Base-by-base conservation (phyloP, 1,140 invertebrate genomes). In the Dendroctonus valens region DNA sequence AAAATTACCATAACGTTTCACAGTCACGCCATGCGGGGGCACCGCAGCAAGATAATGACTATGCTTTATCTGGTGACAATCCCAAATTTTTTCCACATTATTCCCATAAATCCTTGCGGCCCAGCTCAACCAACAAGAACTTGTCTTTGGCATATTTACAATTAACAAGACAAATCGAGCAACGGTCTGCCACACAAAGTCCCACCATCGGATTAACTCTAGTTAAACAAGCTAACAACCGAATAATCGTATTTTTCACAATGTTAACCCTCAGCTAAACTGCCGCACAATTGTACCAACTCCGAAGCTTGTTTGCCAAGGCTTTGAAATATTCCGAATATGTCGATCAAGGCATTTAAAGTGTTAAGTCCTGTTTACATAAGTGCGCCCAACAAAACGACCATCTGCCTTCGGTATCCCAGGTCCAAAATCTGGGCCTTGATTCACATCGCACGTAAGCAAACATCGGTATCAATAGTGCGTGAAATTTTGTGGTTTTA, bases 191-290 rank as follows among this genome's bases (percentile, higher is more conserved):
- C 7, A 5, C 26, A 41, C 38, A 57, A 57, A 12, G 42, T 7
- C 54, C 51, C 40, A 38, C 8, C 9, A 57, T 40, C 41, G 59
- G 59, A 61, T 61, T 61, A 52, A 15, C 37, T 49, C 3, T 52
- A 61, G 59, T 61, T 48, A 61, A 61, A 61, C 59, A 61, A 61
- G 59, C 38, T 61, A 61, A 61, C 59, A 61, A 61, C 59, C 59
- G 49, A 51, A 61, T 61, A 61, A 61, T 61, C 59, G 60, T 38
- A 55, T 63, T 53, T 53, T 55, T 46, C 50, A 63, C 41, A 53
- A 54, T 63, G 50, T 63, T 63, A 53, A 55, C 60, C 60, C 50
- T 42, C 50, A 6, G 46, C 15, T 63, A 61, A 51, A 61, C 49
- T 39, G 11, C 39, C 51, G 39, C 9, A 46, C 60, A 41, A 63